Percentiles rank a stretch among this genome's conserved stretches.
Evolutionary conservation across 2,113 vertebrate genomes (phyloP).

Genomic region (Epinephelus cyanopodus): DNA sequence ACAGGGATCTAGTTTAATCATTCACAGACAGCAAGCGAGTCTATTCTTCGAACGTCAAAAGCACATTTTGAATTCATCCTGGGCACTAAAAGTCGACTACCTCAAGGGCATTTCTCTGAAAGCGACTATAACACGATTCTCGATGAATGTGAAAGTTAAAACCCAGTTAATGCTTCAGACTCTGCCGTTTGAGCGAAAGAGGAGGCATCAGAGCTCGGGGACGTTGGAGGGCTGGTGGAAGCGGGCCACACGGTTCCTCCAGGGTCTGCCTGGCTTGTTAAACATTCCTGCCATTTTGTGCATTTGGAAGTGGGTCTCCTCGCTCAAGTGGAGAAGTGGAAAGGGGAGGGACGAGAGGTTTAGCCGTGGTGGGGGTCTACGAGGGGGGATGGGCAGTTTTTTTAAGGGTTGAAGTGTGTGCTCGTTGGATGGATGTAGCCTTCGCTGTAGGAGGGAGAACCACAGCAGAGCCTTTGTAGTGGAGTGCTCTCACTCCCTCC

Average conservation of each 20-base stretch:
- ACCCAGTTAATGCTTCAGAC: slow-evolving; percentile 37
- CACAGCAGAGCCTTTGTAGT: slow-evolving; percentile 62
- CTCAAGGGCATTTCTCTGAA: slow-evolving; percentile 70
- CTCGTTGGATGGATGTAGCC: slow-evolving; percentile 51
- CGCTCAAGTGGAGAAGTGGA: slow-evolving; percentile 72
- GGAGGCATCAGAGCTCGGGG: slow-evolving; percentile 25
- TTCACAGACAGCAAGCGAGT: slow-evolving; percentile 67
- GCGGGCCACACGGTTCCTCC: slow-evolving; percentile 50
- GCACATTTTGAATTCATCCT: slow-evolving; percentile 74
- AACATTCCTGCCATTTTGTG: slow-evolving; percentile 86
- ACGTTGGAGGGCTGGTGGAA: background rate
- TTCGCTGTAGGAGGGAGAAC: slow-evolving; percentile 47
- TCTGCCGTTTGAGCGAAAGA: slow-evolving; percentile 41
- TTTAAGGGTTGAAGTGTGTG: slow-evolving; percentile 62
- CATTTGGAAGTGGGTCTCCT: slow-evolving; percentile 79
- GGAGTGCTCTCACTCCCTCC: slow-evolving; percentile 58
- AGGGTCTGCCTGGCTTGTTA: slow-evolving; percentile 72
- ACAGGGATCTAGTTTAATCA: slow-evolving; percentile 71
- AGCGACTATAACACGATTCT: slow-evolving; percentile 50
- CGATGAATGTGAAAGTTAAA: slow-evolving; percentile 68
- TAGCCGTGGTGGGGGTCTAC: slow-evolving; percentile 49
- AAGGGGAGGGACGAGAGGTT: slow-evolving; percentile 58
- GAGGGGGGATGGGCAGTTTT: slow-evolving; percentile 57
- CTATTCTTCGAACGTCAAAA: slow-evolving; percentile 72
- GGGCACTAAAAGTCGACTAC: slow-evolving; percentile 66